Evolutionary conservation across 2,113 vertebrate species (phyloP), one percentile per base, ranked within the genome.

Genomic region (Emberiza fucata): DNA sequence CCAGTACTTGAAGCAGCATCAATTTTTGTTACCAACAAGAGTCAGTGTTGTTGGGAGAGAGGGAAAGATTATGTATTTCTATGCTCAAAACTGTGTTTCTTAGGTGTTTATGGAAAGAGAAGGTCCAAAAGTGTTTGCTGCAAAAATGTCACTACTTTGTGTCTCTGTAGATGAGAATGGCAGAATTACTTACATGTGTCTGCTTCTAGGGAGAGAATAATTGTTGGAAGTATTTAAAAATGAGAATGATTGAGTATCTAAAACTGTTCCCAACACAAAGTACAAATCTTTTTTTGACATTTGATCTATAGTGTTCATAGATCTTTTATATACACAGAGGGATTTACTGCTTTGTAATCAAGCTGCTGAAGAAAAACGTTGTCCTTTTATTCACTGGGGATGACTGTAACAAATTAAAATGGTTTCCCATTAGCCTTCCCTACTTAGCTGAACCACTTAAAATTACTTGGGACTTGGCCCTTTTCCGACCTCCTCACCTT

Each of bases 321-420:
- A 64, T 65, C 80, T 96, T 95, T 96, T 95, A 97, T 96, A 91
- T 88, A 88, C 95, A 91, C 95, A 94, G 84, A 95, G 97, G 97
- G 96, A 96, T 97, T 97, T 97, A 94, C 90, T 97, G 86, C 97
- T 96, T 95, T 95, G 96, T 96, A 85, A 92, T 98, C 97, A 97
- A 93, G 94, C 92, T 95, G 95, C 95, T 95, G 92, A 94, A 89
- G 94, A 95, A 97, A 95, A 86, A 90, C 45, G 47, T 90, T 95
- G 93, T 98, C 96, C 96, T 97, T 96, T 76, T 97, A 95, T 92
- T 97, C 95, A 45, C 95, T 65, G 61, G 95, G 94, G 91, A 96
- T 94, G 90, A 94, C 95, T 96, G 84, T 95, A 97, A 95, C 97
- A 97, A 98, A 98, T 97, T 93, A 96, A 96, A 98, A 97, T 92